These are phyloP conservation scores for Lophius americanus DNA, from an alignment of 2,797 vertebrate species.

Conservation along the genomic window DNA sequence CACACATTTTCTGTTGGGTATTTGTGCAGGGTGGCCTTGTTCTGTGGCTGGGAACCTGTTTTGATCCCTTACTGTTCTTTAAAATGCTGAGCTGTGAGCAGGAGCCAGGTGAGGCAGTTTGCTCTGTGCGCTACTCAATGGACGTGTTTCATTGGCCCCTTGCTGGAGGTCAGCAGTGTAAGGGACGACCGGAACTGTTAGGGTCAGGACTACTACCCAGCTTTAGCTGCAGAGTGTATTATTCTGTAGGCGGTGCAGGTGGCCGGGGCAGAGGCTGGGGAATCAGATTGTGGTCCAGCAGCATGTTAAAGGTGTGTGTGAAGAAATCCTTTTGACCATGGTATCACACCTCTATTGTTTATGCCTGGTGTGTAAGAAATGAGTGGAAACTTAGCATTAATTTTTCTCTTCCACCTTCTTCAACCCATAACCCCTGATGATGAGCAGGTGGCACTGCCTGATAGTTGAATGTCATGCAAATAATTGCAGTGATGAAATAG, in stretches of 20 bases:
- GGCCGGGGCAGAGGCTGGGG: constrained; percentile 55
- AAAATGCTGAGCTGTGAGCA: constrained; percentile 69
- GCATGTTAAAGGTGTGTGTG: constrained; percentile 54
- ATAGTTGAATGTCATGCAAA: too few species aligned
- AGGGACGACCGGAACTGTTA: constrained; percentile 63
- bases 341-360: constrained; percentile 64
- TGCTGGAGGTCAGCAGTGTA: constrained; percentile 72
- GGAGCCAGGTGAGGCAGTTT: constrained; percentile 72
- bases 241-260: constrained; percentile 65
- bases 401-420: neutral
- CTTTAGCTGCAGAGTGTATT: constrained; percentile 73
- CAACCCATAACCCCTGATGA: neutral
- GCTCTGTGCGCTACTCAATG: constrained; percentile 73
- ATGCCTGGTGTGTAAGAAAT: constrained; percentile 56
- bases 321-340: constrained; percentile 70
- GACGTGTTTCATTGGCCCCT: constrained; percentile 76
- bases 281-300: constrained; percentile 62
- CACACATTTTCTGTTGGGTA: too few species aligned
- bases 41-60: constrained; percentile 52
- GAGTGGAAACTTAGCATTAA: constrained; percentile 49
- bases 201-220: constrained; percentile 66
- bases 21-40: too few species aligned
- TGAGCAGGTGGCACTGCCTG: too few species aligned
- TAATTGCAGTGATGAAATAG: too few species aligned
- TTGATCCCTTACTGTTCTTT: constrained; percentile 61